A percentile compares a stretch with the other conserved stretches of the same genome.
phyloP scores from a whole-genome alignment of 2,888 invertebrate species.

The Drosophila differens region DNA sequence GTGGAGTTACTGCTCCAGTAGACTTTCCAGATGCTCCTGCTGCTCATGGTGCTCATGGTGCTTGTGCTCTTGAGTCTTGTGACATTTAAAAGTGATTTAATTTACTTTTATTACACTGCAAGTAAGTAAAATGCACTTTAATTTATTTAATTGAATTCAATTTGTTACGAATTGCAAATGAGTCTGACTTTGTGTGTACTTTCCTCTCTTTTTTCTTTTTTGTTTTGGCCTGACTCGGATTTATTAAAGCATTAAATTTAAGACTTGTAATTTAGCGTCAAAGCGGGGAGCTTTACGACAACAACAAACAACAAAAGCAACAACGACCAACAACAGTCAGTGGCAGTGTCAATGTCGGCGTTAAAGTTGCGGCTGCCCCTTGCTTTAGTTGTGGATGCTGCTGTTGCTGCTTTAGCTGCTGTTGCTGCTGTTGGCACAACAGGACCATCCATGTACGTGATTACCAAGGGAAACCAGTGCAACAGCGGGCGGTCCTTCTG shows the following conservation, averaged over 20 bases:
- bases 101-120: slow-evolving; percentile 58
- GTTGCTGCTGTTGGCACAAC: slow-evolving; percentile 50
- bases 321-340: slow-evolving; percentile 30
- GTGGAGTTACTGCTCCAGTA: background rate
- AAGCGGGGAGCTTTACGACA: slow-evolving; percentile 58
- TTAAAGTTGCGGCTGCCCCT: slow-evolving; percentile 61
- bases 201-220: background rate
- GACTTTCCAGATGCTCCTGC: background rate
- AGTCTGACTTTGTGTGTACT: slow-evolving; percentile 18
- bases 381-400: slow-evolving; percentile 27
- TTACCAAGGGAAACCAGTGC: slow-evolving; percentile 65
- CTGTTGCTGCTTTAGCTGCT: slow-evolving; percentile 23
- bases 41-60: background rate
- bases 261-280: slow-evolving; percentile 67
- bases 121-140: slow-evolving; percentile 72
- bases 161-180: slow-evolving; percentile 63
- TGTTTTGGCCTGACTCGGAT: slow-evolving; percentile 46
- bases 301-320: slow-evolving; percentile 17
- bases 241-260: slow-evolving; percentile 76
- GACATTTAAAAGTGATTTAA: slow-evolving; percentile 56
- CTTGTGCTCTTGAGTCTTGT: slow-evolving; percentile 30
- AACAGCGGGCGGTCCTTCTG: slow-evolving; percentile 59
- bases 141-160: slow-evolving; percentile 78
- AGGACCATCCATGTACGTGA: slow-evolving; percentile 54
- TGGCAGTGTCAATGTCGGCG: slow-evolving; percentile 56